A percentile compares a stretch with the other conserved stretches of the same genome.
Conservation (phyloP, 2,888 invertebrate genomes). For the Caenorhabditis japonica region DNA sequence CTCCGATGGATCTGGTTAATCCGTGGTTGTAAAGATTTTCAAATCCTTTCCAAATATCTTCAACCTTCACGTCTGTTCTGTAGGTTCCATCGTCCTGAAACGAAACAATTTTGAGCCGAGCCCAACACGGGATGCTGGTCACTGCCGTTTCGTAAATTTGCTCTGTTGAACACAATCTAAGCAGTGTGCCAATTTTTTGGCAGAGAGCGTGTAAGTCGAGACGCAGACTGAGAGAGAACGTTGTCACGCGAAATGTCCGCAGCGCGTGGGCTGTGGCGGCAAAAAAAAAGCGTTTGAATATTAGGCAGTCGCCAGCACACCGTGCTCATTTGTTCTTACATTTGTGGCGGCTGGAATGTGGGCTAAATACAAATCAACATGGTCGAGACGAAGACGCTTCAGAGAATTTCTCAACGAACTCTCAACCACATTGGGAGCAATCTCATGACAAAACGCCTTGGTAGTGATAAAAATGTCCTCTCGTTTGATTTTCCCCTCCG, state of each 20-base stretch:
- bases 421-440: slow-evolving; percentile 28
- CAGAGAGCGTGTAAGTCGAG: no score
- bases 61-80: slow-evolving; percentile 43
- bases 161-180: no score
- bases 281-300: no score
- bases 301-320: no score
- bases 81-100: slow-evolving; percentile 23
- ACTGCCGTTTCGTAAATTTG: no score
- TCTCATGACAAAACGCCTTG: slow-evolving; percentile 35
- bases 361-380: slow-evolving; percentile 87
- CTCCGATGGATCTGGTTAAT: slow-evolving; percentile 85
- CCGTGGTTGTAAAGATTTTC: slow-evolving; percentile 82
- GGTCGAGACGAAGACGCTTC: slow-evolving; percentile 80
- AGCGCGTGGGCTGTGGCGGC: no score
- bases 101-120: neutral
- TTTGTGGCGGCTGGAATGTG: slow-evolving; percentile 79
- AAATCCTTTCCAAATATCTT: slow-evolving; percentile 65
- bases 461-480: slow-evolving; percentile 40
- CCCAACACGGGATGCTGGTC: no score
- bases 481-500: slow-evolving; percentile 21
- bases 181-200: no score
- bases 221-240: no score
- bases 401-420: slow-evolving; percentile 22
- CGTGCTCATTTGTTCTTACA: no score
- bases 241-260: no score